Evolutionary conservation across 2,113 vertebrate species (phyloP).

Genomic region (Menidia beryllina): DNA sequence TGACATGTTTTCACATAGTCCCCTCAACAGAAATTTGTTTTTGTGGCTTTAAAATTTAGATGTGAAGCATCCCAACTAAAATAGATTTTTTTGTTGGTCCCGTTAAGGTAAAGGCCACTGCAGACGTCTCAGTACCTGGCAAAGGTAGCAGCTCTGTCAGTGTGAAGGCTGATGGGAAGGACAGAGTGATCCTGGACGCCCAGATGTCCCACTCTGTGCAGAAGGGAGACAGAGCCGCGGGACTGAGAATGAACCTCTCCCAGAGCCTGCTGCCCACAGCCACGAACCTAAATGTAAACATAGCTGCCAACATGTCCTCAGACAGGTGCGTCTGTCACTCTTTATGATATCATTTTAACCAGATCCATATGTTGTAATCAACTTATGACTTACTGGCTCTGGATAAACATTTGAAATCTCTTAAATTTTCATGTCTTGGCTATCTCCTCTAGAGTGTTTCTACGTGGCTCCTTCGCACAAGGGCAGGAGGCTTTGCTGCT

Average conservation of each 20-base stretch:
- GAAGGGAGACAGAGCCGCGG: constrained; percentile 50
- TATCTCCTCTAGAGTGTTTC: constrained; percentile 73
- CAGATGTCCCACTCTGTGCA: constrained; percentile 64
- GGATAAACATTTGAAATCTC: not conserved
- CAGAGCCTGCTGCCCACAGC: constrained; percentile 76
- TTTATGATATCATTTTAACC: not conserved
- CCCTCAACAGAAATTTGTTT: no score
- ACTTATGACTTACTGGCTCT: not conserved
- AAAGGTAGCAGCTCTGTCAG: constrained; percentile 72
- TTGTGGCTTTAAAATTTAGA: not conserved
- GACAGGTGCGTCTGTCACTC: constrained; percentile 77
- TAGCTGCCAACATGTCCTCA: constrained; percentile 78
- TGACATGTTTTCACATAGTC: not conserved
- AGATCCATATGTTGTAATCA: not conserved
- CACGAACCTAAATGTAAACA: constrained; percentile 68
- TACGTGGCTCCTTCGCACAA: constrained; percentile 76
- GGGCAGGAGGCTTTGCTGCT: constrained; percentile 61
- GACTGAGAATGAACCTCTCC: constrained; percentile 70
- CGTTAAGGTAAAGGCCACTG: constrained; percentile 76
- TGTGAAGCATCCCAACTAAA: not conserved
- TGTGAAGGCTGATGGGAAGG: constrained; percentile 73
- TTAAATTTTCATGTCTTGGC: not conserved
- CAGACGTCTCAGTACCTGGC: constrained; percentile 48
- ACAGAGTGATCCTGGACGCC: constrained; percentile 72
- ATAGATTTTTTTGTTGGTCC: not conserved